Evolutionary conservation across 2,888 invertebrate genomes (phyloP).

Genomic region (Arge pagana): DNA sequence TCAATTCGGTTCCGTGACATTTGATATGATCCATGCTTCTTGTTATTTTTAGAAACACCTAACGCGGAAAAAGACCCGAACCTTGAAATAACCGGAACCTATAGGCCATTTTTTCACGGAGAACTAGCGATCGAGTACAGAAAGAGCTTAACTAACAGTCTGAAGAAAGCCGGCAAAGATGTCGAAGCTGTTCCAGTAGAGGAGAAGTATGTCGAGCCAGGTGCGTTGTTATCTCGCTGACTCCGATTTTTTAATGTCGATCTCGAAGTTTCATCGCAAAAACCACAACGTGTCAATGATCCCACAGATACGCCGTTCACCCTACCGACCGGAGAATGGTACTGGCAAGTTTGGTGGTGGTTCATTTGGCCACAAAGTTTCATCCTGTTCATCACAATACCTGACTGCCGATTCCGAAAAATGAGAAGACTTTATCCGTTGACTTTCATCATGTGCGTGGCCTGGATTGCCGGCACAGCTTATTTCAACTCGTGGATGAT

Average conservation of each 20-base stretch:
- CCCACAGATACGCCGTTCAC: conserved; percentile 41
- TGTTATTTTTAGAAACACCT: conserved; percentile 3
- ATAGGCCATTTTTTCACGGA: conserved; percentile 53
- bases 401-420: conserved; percentile 65
- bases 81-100: conserved; percentile 44
- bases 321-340: conserved; percentile 38
- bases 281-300: background rate
- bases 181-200: conserved; percentile 27
- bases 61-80: background rate
- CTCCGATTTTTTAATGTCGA: background rate
- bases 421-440: conserved; percentile 70
- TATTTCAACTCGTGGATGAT: conserved; percentile 94
- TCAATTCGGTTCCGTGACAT: background rate
- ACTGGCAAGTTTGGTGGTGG: conserved; percentile 66
- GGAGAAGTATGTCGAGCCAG: conserved; percentile 44
- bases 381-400: conserved; percentile 70
- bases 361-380: conserved; percentile 75
- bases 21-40: background rate
- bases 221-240: conserved; percentile 31
- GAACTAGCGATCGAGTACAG: conserved; percentile 49
- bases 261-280: background rate
- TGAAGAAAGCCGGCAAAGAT: conserved; percentile 10
- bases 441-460: conserved; percentile 83
- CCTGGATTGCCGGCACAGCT: conserved; percentile 84
- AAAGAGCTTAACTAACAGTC: conserved; percentile 37